Evolutionary conservation across 2,113 vertebrate genomes (phyloP).

Genomic region (Fregetta grallaria): DNA sequence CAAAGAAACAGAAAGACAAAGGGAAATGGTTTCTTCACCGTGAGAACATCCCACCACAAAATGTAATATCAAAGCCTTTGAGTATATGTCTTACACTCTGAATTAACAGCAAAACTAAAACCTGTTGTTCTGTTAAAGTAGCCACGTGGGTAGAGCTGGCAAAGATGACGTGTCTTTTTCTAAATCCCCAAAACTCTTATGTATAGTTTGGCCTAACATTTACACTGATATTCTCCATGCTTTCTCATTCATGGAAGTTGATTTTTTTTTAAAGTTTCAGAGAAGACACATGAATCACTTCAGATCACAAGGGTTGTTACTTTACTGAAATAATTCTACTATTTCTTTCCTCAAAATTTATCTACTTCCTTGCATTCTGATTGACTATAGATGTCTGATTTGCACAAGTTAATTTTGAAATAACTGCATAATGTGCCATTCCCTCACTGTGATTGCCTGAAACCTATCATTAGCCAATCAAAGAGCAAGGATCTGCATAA

Average conservation of each 20-base stretch:
- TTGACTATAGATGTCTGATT: slow-evolving; percentile 35
- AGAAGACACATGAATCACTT: background rate
- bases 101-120: background rate
- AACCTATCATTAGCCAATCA: slow-evolving; percentile 59
- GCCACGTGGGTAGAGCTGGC: background rate
- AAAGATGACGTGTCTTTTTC: background rate
- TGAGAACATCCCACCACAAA: background rate
- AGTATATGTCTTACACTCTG: background rate
- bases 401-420: slow-evolving; percentile 49
- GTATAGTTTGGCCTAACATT: background rate
- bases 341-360: background rate
- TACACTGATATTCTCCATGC: background rate
- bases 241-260: background rate
- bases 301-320: background rate
- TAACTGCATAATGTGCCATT: background rate
- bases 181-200: background rate
- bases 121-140: background rate
- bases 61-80: background rate
- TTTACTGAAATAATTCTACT: background rate
- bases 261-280: background rate
- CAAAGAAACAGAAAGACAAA: background rate
- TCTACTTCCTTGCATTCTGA: slow-evolving; percentile 18
- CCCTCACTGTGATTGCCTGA: slow-evolving; percentile 43
- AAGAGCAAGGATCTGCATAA: slow-evolving; percentile 35
- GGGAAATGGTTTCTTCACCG: rapidly evolving